Evolutionary conservation across 1,140 invertebrate species (phyloP).

Genomic region (Cydia strobilella): DNA sequence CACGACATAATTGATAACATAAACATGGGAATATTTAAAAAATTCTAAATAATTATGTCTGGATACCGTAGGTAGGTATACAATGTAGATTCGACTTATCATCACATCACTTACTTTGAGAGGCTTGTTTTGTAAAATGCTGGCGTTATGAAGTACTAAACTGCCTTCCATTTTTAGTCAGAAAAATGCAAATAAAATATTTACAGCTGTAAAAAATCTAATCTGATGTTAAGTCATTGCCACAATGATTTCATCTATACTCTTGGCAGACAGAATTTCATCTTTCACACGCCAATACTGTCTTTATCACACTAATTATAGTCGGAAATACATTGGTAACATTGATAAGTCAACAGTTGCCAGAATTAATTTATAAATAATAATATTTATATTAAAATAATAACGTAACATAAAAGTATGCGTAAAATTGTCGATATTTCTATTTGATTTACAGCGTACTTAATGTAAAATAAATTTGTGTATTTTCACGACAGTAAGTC

Average conservation of each 20-base stretch:
- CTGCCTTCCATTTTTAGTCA: background rate
- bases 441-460: conserved; percentile 2
- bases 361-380: conserved; percentile 24
- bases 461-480: conserved; percentile 40
- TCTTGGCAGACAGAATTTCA: background rate
- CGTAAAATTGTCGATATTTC: background rate
- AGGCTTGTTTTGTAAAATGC: background rate
- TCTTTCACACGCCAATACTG: background rate
- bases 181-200: background rate
- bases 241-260: background rate
- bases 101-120: conserved; percentile 5
- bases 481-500: conserved; percentile 71
- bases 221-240: background rate
- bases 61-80: background rate
- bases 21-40: conserved; percentile 36
- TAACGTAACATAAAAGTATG: conserved; percentile 22
- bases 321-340: conserved; percentile 17
- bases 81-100: background rate
- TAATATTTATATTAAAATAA: conserved; percentile 16
- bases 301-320: conserved; percentile 4
- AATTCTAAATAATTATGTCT: background rate
- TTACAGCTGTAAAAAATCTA: background rate
- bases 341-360: conserved; percentile 30
- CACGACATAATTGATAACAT: conserved; percentile 41
- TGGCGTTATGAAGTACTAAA: background rate